These are phyloP conservation scores for Nebria salina DNA, from an alignment of 2,888 invertebrate genomes.

Conservation along the genomic window DNA sequence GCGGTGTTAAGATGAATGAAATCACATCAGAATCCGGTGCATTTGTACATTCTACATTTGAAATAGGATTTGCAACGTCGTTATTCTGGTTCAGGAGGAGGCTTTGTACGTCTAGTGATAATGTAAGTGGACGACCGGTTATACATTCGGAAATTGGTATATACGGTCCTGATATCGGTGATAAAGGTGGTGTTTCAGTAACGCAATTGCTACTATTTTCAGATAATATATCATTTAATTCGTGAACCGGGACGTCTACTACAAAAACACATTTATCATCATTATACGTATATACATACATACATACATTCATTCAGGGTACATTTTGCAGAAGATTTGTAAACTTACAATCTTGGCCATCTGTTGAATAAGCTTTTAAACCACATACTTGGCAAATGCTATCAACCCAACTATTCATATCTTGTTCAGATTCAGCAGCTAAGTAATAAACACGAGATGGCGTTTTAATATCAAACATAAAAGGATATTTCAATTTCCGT, in stretches of 20 bases:
- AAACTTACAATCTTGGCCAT: constrained; percentile 59
- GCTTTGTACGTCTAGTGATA: constrained; percentile 23
- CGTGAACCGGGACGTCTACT: constrained; percentile 41
- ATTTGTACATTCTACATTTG: constrained; percentile 19
- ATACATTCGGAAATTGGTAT: constrained; percentile 94
- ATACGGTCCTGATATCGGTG: constrained; percentile 83
- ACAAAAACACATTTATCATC: neutral
- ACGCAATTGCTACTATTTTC: constrained; percentile 41
- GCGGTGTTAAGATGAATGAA: constrained; percentile 69
- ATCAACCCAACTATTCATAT: constrained; percentile 96
- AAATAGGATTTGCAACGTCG: constrained; percentile 26
- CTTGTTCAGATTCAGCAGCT: constrained; percentile 89
- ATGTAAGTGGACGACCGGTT: constrained; percentile 69
- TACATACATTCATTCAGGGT: no score
- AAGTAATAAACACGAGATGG: constrained; percentile 90
- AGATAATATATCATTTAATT: constrained; percentile 28
- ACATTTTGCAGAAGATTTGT: no score
- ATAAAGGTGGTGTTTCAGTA: constrained; percentile 70
- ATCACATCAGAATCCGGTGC: constrained; percentile 67
- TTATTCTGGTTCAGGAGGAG: constrained; percentile 14
- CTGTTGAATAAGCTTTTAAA: constrained; percentile 76
- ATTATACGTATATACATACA: no score
- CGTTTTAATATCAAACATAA: constrained; percentile 90
- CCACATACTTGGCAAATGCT: constrained; percentile 94
- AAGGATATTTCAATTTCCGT: constrained; percentile 81